These are phyloP conservation scores for Synanthedon andrenaeformis DNA, from an alignment of 2,888 invertebrate genomes.

Conservation along the genomic window DNA sequence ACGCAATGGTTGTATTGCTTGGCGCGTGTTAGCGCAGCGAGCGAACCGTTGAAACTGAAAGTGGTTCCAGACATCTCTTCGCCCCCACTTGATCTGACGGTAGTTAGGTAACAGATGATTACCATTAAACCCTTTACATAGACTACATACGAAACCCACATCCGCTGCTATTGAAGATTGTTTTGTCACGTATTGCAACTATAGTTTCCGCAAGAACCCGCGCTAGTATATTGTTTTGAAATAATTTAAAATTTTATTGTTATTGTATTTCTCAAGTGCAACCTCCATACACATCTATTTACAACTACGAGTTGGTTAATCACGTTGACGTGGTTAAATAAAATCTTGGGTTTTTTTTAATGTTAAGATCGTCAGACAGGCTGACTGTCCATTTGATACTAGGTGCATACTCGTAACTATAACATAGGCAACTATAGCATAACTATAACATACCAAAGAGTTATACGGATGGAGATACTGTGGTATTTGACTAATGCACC, in stretches of 20 bases:
- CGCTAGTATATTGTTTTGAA: neutral
- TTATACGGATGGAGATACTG: too few species aligned
- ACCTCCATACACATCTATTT: too few species aligned
- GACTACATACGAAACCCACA: conserved; percentile 14
- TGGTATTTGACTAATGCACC: too few species aligned
- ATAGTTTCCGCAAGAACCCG: conserved; percentile 2
- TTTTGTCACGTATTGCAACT: conserved; percentile 1
- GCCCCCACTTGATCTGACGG: conserved; percentile 29
- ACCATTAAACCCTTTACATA: conserved; percentile 42
- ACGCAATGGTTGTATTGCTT: conserved; percentile 11
- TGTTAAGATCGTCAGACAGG: too few species aligned
- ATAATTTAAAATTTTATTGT: neutral
- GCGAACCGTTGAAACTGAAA: conserved; percentile 57
- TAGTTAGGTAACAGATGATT: conserved; percentile 38
- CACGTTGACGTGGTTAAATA: too few species aligned
- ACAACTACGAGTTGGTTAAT: too few species aligned
- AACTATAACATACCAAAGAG: too few species aligned
- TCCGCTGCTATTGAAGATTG: conserved; percentile 18
- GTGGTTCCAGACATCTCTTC: conserved; percentile 25
- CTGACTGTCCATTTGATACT: too few species aligned
- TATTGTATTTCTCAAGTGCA: neutral
- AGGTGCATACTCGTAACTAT: too few species aligned
- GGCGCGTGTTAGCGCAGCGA: conserved; percentile 38
- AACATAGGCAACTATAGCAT: too few species aligned
- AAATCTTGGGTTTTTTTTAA: too few species aligned